Conservation (phyloP, 2,888 invertebrate species). For the Agrochola litura region DNA sequence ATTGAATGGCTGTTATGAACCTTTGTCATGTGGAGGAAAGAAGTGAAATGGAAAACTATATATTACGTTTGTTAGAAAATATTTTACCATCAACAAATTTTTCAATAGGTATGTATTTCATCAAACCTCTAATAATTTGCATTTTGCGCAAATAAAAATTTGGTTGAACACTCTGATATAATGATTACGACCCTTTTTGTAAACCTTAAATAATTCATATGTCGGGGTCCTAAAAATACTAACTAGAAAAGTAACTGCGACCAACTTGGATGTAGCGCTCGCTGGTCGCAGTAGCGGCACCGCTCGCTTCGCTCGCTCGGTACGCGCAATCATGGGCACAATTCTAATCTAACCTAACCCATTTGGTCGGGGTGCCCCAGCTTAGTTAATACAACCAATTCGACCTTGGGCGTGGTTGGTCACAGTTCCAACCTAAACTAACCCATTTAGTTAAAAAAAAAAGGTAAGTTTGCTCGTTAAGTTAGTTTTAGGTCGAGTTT, state of each 20-base stretch:
- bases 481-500: too few species aligned
- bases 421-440: too few species aligned
- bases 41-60: neutral
- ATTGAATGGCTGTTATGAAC: slow-evolving; percentile 21
- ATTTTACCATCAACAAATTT: neutral
- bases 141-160: neutral
- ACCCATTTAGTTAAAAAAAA: too few species aligned
- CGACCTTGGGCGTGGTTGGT: too few species aligned
- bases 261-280: too few species aligned
- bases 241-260: neutral
- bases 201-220: neutral
- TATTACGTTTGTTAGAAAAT: neutral
- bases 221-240: neutral
- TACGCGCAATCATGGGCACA: too few species aligned
- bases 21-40: neutral
- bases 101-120: neutral
- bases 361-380: too few species aligned
- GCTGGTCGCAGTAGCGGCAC: too few species aligned
- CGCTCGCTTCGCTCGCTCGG: too few species aligned
- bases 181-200: neutral
- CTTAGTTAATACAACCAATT: too few species aligned
- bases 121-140: neutral
- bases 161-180: neutral
- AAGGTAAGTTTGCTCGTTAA: too few species aligned
- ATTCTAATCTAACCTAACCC: too few species aligned